Percentiles rank a stretch among this genome's conserved stretches.
Conservation (phyloP, 2,888 invertebrate species). For the Listrodromus nycthemerus region DNA sequence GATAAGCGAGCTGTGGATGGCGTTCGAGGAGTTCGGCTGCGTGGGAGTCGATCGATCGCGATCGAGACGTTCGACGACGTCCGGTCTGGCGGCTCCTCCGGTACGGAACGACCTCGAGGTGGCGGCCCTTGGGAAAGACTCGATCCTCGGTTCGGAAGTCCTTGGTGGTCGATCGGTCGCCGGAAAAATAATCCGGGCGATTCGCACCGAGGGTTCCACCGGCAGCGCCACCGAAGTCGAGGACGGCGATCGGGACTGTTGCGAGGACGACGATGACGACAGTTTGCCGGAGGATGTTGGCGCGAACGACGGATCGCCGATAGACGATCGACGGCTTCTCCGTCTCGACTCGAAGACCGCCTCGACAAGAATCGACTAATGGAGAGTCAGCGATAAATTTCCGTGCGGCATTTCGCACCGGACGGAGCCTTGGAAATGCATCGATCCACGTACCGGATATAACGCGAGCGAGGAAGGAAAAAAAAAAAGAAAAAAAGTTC, state of each 20-base stretch:
- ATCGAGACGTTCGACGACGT: slow-evolving; percentile 28
- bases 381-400: background rate
- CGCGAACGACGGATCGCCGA: background rate
- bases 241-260: slow-evolving; percentile 53
- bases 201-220: slow-evolving; percentile 34
- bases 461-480: background rate
- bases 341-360: background rate
- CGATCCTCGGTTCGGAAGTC: slow-evolving; percentile 24
- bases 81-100: slow-evolving; percentile 17
- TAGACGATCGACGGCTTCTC: background rate
- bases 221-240: slow-evolving; percentile 48
- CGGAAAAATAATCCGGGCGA: slow-evolving; percentile 40
- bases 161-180: slow-evolving; percentile 29
- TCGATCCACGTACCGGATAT: slow-evolving; percentile 38
- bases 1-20: slow-evolving; percentile 64
- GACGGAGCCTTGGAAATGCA: slow-evolving; percentile 17
- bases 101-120: slow-evolving; percentile 39
- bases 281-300: slow-evolving; percentile 19
- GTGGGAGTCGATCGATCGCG: slow-evolving; percentile 33
- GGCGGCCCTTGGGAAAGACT: slow-evolving; percentile 9
- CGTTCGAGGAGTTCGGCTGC: slow-evolving; percentile 68
- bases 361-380: background rate
- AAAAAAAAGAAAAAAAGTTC: background rate
- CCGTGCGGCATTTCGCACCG: slow-evolving; percentile 14
- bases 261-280: slow-evolving; percentile 42